Evolutionary conservation across 2,797 vertebrate species (phyloP).

Genomic region (Phalloptychus januarius): DNA sequence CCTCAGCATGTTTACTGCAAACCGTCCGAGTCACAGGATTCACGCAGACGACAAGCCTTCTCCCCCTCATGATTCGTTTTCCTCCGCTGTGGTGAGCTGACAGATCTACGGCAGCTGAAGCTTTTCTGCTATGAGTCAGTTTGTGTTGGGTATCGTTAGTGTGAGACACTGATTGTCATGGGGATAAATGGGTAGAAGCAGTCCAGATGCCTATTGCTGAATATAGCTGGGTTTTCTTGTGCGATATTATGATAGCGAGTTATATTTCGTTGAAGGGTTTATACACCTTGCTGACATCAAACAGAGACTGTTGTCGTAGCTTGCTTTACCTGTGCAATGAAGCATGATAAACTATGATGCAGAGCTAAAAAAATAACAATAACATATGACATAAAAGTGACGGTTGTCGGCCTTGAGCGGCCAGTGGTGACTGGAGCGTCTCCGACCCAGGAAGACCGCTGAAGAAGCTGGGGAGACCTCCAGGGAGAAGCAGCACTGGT

Average conservation of each 20-base stretch:
- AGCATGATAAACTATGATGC: conserved; percentile 76
- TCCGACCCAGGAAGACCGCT: conserved; percentile 64
- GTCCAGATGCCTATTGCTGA: conserved; percentile 63
- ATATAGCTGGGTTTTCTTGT: conserved; percentile 60
- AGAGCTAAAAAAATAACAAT: conserved; percentile 53
- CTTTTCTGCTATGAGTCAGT: conserved; percentile 59
- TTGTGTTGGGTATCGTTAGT: conserved; percentile 64
- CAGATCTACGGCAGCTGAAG: conserved; percentile 48
- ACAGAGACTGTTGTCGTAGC: conserved; percentile 82
- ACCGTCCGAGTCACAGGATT: conserved; percentile 53
- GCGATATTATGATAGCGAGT: conserved; percentile 47
- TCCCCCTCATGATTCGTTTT: conserved; percentile 57
- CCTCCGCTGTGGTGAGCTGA: conserved; percentile 52
- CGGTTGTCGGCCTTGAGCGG: conserved; percentile 45
- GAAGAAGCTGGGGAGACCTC: conserved; percentile 55
- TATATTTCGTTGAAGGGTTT: conserved; percentile 48
- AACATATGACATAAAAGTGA: conserved; percentile 54
- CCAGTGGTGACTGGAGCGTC: conserved; percentile 41
- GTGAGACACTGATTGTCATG: conserved; percentile 62
- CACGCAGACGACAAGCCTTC: conserved; percentile 62
- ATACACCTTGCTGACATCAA: conserved; percentile 72
- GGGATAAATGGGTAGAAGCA: conserved; percentile 60
- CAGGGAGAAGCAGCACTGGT: conserved; percentile 56
- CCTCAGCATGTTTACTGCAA: conserved; percentile 44
- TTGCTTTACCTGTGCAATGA: conserved; percentile 73